Conservation (phyloP, 2,113 vertebrate species). For the Myanophis thanlyinensis region DNA sequence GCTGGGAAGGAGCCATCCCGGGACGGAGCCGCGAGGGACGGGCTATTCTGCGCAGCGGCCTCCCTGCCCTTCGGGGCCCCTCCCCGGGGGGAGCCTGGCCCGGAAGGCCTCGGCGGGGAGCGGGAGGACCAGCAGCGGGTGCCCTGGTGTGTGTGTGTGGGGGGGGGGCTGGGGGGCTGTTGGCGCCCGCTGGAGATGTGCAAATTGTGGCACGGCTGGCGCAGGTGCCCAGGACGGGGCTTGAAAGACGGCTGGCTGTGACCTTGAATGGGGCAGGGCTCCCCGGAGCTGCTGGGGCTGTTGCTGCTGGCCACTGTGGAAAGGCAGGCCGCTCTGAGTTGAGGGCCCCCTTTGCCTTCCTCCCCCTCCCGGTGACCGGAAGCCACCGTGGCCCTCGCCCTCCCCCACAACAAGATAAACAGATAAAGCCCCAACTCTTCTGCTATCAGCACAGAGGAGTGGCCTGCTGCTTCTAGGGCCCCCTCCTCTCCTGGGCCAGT, state of each 20-base stretch:
- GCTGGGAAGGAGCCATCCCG: not conserved
- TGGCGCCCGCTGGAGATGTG: too few species aligned
- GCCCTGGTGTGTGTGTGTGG: too few species aligned
- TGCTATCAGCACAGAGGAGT: not conserved
- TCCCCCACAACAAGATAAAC: not conserved
- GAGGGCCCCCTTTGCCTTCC: too few species aligned
- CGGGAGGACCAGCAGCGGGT: too few species aligned
- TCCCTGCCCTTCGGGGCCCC: not conserved
- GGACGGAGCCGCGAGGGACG: not conserved
- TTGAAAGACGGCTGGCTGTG: fast-evolving
- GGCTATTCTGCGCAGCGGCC: not conserved
- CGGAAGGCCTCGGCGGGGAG: not conserved
- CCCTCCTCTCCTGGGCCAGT: not conserved
- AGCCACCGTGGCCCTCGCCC: not conserved
- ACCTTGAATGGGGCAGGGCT: not conserved
- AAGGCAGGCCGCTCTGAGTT: too few species aligned
- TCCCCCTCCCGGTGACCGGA: too few species aligned
- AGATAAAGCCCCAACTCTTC: not conserved
- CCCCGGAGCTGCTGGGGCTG: not conserved
- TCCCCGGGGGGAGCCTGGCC: fast-evolving
- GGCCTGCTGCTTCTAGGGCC: not conserved
- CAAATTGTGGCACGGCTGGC: too few species aligned
- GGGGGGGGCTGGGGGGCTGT: too few species aligned
- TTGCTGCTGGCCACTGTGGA: not conserved
- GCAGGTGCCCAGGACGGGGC: not conserved